Base-by-base conservation (phyloP, 2,888 invertebrate genomes). In the Drymonia ruficornis region DNA sequence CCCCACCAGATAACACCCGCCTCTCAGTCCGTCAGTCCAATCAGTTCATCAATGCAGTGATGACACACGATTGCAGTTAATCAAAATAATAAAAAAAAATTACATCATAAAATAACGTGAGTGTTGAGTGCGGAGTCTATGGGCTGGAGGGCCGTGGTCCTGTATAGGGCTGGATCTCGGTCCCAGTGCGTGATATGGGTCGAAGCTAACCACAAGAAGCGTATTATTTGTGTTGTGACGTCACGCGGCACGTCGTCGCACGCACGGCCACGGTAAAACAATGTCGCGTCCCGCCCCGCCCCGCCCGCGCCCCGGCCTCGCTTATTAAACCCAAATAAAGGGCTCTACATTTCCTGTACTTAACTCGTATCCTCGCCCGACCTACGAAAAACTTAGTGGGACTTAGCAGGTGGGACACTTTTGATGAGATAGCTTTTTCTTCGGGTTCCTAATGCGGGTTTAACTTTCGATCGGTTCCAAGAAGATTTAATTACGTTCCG, bases 381-480 rank as follows among this genome's bases (percentile, higher is more conserved):
- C 12, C 9, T 11, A 31, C 2, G 11, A 4, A n/a, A 36, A 36
- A n/a, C 29, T 23, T 50, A 44, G 44, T 13, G 23, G 11, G 31
- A 46, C 53, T 49, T 51, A 42, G 53, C 53, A 29, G 36, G 19
- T 44, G 28, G 23, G 23, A 52, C 49, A 51, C 49, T 23, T 49
- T 50, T 52, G 18, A 53, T 44, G 55, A 54, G 55, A 55, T 51
- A 59, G 63, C 64, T 56, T 67, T 68, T 65, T 60, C 60, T 68
- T 53, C 58, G 54, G 43, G 50, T 28, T 46, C 45, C 18, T 47
- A 43, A 31, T 54, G 36, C 47, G 34, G 46, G 49, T 59, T 59
- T 64, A 58, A 67, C 60, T 66, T 69, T 64, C 66, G 68, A 74
- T 75, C 72, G 65, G 59, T 52, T 68, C 56, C 65, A 67, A 77